Evolutionary conservation across 2,113 vertebrate genomes (phyloP), one percentile per base, ranked within the genome.

Genomic region (Syrrhaptes paradoxus): DNA sequence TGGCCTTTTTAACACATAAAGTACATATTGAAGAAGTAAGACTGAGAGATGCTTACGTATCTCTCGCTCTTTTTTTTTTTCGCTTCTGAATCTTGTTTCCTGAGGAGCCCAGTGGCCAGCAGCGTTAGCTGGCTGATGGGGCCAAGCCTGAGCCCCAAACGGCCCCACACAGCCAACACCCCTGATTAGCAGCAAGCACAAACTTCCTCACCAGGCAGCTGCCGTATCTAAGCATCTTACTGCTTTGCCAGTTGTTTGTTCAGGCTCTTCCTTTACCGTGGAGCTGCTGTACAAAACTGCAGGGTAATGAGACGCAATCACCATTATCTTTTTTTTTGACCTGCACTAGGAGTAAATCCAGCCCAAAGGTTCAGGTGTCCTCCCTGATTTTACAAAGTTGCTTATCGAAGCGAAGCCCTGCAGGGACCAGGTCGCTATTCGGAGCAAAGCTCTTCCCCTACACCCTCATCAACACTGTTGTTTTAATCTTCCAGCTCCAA

Each of bases 141-240:
- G 61, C 63, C 87, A 68, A 71, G 66, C 74, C 11, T 21, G 25
- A 94, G 57, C 73, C 67, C 51, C 4, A 1, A 20, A 10, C 0
- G 0, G 61, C 66, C 75, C 59, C 26, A 13, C 59, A 28, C 34
- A 55, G 51, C 28, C 81, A 66, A 24, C 55, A 70, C 5, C 54
- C 3, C 72, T 52, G 79, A 87, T 84, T 67, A 96, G 80, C 72
- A 71, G 78, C 29, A 22, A 96, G 89, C 51, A 78, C 58, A 77
- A 65, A 87, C 85, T 93, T 95, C 91, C 91, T 96, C 74, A 75
- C 25, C 61, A 49, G 83, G 76, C 96, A 74, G 77, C 89, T 54
- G 75, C 77, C 32, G 6, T 31, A 85, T 80, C 89, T 45, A 43
- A 93, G 78, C 68, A 88, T 28, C 79, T 80, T 32, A 7, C 59